These are phyloP conservation scores for Branchipolynoe longqiensis DNA, from an alignment of 2,888 invertebrate genomes.

Conservation along the genomic window DNA sequence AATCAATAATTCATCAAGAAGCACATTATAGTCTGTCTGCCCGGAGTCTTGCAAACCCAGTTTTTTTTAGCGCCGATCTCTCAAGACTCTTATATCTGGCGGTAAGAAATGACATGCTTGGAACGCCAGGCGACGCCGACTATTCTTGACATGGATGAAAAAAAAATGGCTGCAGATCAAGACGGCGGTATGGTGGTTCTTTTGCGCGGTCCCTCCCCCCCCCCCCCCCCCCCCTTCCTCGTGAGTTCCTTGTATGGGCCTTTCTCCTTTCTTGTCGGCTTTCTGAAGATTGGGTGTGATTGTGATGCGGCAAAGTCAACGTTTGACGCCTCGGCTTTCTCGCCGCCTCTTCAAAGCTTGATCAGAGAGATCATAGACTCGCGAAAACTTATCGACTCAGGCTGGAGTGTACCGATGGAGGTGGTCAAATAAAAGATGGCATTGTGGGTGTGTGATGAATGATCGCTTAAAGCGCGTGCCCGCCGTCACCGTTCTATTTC, in stretches of 20 bases:
- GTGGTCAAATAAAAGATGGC: conserved; percentile 17
- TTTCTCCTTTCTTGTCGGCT: conserved; percentile 42
- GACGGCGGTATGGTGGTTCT: no score
- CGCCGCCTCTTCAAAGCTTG: conserved; percentile 45
- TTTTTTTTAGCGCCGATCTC: conserved; percentile 2
- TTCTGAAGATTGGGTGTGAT: conserved; percentile 23
- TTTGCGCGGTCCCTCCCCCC: no score
- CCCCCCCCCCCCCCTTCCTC: no score
- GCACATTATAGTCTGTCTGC: no score
- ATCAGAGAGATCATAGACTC: conserved; percentile 56
- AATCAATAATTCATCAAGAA: conserved; percentile 41
- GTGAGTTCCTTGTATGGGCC: no score
- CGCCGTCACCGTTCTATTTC: conserved; percentile 41
- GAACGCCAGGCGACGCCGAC: no score
- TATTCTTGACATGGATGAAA: no score
- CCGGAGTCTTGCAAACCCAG: not conserved
- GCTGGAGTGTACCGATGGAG: conserved; percentile 49
- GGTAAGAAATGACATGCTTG: no score
- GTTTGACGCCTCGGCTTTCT: conserved; percentile 53
- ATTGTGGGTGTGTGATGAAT: conserved; percentile 45
- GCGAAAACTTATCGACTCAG: conserved; percentile 51
- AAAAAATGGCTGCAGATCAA: no score
- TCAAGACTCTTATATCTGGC: conserved; percentile 1
- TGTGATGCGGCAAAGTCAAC: conserved; percentile 53
- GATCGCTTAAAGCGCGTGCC: conserved; percentile 51